Conservation (phyloP, 2,888 invertebrate genomes). For the Scotopteryx bipunctaria region DNA sequence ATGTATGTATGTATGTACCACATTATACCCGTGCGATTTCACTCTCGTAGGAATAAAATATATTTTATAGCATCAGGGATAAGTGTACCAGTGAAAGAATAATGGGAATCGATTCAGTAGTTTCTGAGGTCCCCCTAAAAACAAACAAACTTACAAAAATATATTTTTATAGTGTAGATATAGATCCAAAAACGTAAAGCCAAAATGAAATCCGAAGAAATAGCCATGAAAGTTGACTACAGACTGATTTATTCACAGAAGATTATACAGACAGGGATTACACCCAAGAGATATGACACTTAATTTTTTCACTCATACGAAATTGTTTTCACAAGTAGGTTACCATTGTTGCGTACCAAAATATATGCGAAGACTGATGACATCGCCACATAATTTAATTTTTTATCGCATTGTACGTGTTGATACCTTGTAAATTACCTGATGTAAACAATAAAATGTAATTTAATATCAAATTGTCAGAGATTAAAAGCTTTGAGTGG, state of each 20-base stretch:
- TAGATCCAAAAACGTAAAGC: too few relatives aligned
- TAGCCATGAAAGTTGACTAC: not conserved
- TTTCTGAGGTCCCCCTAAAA: too few relatives aligned
- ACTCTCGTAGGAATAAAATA: too few relatives aligned
- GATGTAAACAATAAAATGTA: slow-evolving; percentile 48
- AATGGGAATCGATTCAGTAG: too few relatives aligned
- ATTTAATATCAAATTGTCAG: slow-evolving; percentile 51
- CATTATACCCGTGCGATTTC: too few relatives aligned
- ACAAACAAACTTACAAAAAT: too few relatives aligned
- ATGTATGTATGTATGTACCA: too few relatives aligned
- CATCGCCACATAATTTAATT: slow-evolving; percentile 68
- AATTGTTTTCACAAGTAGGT: slow-evolving; percentile 48
- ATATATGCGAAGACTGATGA: slow-evolving; percentile 62
- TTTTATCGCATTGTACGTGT: slow-evolving; percentile 49
- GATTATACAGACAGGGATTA: slow-evolving; percentile 52
- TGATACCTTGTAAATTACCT: slow-evolving; percentile 50
- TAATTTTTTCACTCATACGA: slow-evolving; percentile 57
- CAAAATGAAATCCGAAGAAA: not conserved
- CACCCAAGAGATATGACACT: slow-evolving; percentile 62
- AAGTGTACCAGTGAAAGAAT: too few relatives aligned
- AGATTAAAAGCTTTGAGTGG: slow-evolving; percentile 47
- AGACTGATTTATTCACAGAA: slow-evolving; percentile 18
- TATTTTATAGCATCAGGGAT: too few relatives aligned
- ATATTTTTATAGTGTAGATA: too few relatives aligned
- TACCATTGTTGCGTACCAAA: slow-evolving; percentile 60